These are phyloP conservation scores for Limnephilus lunatus DNA, from an alignment of 2,888 invertebrate species.

Conservation along the genomic window DNA sequence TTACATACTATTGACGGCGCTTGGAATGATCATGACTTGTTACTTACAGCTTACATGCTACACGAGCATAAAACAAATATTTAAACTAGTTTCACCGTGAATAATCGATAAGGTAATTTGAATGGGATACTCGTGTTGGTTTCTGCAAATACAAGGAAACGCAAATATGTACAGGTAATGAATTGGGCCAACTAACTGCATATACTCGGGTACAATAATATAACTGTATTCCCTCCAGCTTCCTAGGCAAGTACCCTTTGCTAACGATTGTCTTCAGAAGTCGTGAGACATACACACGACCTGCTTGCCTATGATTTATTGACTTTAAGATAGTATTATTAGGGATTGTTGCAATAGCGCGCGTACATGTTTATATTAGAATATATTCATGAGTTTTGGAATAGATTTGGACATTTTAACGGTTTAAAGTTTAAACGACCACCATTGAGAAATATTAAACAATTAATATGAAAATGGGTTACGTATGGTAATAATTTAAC, in stretches of 20 bases:
- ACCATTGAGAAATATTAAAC: neutral
- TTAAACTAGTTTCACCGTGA: constrained; percentile 17
- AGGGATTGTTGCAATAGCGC: constrained; percentile 23
- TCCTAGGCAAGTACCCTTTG: constrained; percentile 16
- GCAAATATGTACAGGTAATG: constrained; percentile 20
- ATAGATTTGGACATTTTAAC: neutral
- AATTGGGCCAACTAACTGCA: constrained; percentile 31
- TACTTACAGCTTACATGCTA: neutral
- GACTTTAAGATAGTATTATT: constrained; percentile 28
- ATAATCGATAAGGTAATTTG: constrained; percentile 30
- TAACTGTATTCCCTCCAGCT: constrained; percentile 34
- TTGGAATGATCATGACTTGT: neutral
- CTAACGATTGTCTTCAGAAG: constrained; percentile 38
- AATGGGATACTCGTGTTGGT: constrained; percentile 21
- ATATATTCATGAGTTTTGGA: constrained; percentile 3
- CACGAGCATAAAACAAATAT: neutral
- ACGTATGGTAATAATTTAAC: neutral
- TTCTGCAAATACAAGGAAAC: constrained; percentile 28
- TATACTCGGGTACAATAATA: constrained; percentile 16
- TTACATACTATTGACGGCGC: neutral
- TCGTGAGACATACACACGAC: constrained; percentile 51
- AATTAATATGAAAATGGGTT: neutral
- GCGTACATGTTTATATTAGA: constrained; percentile 11
- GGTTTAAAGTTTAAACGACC: neutral
- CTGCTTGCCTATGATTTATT: constrained; percentile 48